Evolutionary conservation across 2,113 vertebrate genomes (phyloP).

Genomic region (Rafetus swinhoei): DNA sequence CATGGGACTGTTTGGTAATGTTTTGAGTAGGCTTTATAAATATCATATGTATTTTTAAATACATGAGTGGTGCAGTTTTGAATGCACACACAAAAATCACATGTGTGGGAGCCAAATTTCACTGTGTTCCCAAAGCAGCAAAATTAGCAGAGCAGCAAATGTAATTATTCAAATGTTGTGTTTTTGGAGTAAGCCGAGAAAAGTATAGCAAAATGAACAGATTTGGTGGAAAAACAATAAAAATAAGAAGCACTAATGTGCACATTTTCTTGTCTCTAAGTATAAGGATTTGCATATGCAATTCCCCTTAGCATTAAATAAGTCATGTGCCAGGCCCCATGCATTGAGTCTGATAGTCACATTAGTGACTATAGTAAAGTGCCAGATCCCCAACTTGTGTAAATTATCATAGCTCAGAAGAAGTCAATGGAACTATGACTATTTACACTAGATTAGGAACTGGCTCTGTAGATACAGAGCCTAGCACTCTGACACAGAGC

Average conservation of each 20-base stretch:
- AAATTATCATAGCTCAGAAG: background rate
- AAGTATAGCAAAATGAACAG: constrained; percentile 8
- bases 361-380: background rate
- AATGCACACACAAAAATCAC: constrained; percentile 60
- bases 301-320: background rate
- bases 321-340: background rate
- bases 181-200: constrained; percentile 39
- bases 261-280: background rate
- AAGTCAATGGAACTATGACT: background rate
- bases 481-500: background rate
- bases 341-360: background rate
- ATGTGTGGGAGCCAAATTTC: constrained; percentile 67
- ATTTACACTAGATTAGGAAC: background rate
- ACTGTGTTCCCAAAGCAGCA: constrained; percentile 46
- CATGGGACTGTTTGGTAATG: constrained; percentile 79
- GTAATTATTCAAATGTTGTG: constrained; percentile 39
- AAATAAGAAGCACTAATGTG: background rate
- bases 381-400: background rate
- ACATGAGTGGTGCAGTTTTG: constrained; percentile 72
- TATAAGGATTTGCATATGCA: background rate
- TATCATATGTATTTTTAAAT: constrained; percentile 80
- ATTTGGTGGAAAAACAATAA: constrained; percentile 54
- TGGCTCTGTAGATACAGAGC: background rate
- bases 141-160: constrained; percentile 60
- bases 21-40: constrained; percentile 77